phyloP scores from a whole-genome alignment of 2,113 vertebrate genomes.

The Todiramphus saurophagus region DNA sequence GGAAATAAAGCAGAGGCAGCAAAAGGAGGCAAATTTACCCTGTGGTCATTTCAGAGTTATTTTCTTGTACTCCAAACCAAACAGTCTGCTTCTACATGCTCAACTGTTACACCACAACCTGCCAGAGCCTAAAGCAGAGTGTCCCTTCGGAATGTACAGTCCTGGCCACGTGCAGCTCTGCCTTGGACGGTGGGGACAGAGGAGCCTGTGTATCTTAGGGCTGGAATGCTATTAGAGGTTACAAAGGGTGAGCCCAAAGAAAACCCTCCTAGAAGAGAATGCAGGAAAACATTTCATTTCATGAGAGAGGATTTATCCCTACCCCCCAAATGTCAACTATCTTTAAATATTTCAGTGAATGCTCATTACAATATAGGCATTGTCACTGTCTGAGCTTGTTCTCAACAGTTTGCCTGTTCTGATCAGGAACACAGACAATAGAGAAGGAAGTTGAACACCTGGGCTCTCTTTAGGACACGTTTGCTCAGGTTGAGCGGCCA shows the following conservation, averaged over 20 bases:
- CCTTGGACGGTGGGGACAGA: not conserved
- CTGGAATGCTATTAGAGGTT: not conserved
- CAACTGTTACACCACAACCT: not conserved
- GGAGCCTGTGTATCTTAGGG: not conserved
- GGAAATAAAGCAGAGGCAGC: not conserved
- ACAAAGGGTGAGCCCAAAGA: not conserved
- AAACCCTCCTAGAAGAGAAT: not conserved
- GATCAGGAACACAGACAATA: not conserved
- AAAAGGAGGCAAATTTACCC: not conserved
- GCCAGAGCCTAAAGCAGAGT: not conserved
- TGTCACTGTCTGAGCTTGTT: not conserved
- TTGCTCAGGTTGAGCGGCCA: not conserved
- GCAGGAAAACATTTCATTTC: not conserved
- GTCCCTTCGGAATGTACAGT: not conserved
- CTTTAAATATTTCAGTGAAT: not conserved
- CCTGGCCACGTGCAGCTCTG: fast-evolving
- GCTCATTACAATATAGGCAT: not conserved
- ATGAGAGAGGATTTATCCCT: too few relatives aligned
- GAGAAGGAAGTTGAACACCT: not conserved
- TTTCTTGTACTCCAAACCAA: not conserved
- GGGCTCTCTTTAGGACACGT: not conserved
- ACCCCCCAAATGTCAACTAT: too few relatives aligned
- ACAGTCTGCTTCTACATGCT: not conserved
- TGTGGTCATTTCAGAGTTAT: not conserved
- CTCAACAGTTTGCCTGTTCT: not conserved